Base-by-base conservation (phyloP, 2,888 invertebrate genomes). In the Erebia ligea region DNA sequence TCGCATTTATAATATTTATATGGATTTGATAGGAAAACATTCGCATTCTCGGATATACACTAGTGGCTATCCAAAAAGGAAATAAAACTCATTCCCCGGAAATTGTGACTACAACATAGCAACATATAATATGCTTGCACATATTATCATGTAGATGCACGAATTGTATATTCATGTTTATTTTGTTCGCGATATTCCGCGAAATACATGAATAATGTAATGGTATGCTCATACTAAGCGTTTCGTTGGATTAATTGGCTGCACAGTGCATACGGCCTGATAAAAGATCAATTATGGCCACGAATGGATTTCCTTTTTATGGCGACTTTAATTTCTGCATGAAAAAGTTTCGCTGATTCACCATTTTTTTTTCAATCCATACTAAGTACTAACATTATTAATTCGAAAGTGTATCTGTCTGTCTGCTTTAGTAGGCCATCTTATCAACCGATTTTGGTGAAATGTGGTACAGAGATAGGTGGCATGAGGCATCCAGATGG, bases 191-290 rank as follows among this genome's bases (percentile, higher is more conserved):
- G 48, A 48, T 45, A 62, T 62, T 48, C 45, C 19, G 62, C 21
- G 62, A 8, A 62, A 21, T 19, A 21, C 45, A 62, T 62, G 48
- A 62, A 62, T 62, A 62, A 62, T 62, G 62, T 62, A 62, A 48
- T 62, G 40, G 13, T 11, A 17, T 21, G 62, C 45, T 21, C 48
- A 13, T 11, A 19, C 62, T 19, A 1, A 48, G 62, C 62, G 13
- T 21, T 62, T 13, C 13, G 11, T 17, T 21, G 62, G 5, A 21
- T 21, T 13, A 42, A 61, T 19, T 45, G 61, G 17, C 61, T 8
- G 3, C n/a, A n/a, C n/a, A n/a, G n/a, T n/a, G n/a, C 61, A 9
- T n/a, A 17, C 59, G 59, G 42, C 59, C 40, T 10, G 42, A 17
- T 59, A 59, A 59, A 59, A 42, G 42, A 61, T 45, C 19, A 19